phyloP scores from a whole-genome alignment of 2,797 vertebrate species.

The Malurus leucopterus region DNA sequence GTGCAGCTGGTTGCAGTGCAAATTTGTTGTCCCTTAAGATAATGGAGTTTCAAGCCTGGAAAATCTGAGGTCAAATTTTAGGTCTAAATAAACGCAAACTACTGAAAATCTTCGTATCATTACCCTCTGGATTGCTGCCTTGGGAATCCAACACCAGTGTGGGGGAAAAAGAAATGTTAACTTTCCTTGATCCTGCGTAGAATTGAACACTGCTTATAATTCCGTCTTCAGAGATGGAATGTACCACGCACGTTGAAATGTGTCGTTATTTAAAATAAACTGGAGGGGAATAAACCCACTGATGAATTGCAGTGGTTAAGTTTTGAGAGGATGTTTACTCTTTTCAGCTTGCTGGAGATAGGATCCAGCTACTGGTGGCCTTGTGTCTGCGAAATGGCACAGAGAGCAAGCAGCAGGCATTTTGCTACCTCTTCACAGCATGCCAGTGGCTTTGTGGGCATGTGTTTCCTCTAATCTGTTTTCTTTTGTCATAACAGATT shows the following conservation, averaged over 20 bases:
- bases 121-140: background rate
- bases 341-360: background rate
- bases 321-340: conserved; percentile 27
- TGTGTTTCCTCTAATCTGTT: background rate
- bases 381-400: background rate
- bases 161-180: background rate
- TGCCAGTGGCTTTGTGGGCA: background rate
- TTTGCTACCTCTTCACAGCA: background rate
- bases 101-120: background rate
- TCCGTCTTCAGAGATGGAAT: background rate
- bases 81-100: background rate
- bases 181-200: background rate
- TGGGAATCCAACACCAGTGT: background rate
- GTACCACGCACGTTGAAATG: background rate
- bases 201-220: background rate
- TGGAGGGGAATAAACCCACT: conserved; percentile 20
- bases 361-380: background rate
- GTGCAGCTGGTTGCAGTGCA: background rate
- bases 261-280: background rate
- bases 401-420: background rate
- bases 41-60: background rate
- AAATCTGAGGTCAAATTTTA: background rate
- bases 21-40: background rate
- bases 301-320: background rate
- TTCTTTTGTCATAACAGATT: background rate